Base-by-base conservation (phyloP, 2,113 vertebrate genomes). In the Clarias macrocephalus region DNA sequence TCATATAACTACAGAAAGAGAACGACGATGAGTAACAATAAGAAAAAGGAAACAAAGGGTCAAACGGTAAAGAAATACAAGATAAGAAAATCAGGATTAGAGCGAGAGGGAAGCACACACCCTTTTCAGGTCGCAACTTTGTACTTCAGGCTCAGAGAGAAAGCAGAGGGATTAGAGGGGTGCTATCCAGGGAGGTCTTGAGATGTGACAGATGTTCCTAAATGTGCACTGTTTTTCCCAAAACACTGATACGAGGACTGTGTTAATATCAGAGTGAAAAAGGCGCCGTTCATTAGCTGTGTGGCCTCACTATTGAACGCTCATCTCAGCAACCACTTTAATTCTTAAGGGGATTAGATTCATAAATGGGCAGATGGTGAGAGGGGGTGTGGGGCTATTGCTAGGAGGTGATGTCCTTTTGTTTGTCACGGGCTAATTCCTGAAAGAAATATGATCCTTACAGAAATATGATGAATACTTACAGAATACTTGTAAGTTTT, bases 1-100 rank as follows among this genome's bases (percentile, higher is more conserved):
- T 91, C 89, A 87, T 92, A 85, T 91, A 90, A 92, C 90, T 90
- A 87, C 90, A 48, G 48, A 48, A 54, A 28, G 63, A 48, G 52
- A 62, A 70, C 37, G 54, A 84, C 33, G 56, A 80, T 65, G 30
- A 80, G 86, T 33, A 37, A 33, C 21, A 65, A 59, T 89, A 82
- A 83, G 54, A 19, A 89, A 91, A 80, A 63, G 73, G n/a, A 70
- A 72, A 57, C 62, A 80, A 30, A 5, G 88, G 91, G 83, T 79
- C 80, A 90, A 85, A 76, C 23, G 48, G 65, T 66, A 72, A 18
- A 70, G 62, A 21, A 75, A 23, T 81, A 42, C 81, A 5, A 30
- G 70, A 86, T 81, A 42, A 52, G 89, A 82, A 88, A 80, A 85
- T 90, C 33, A 42, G 70, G 70, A 42, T 73, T 21, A 73, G 70